Percentiles rank a stretch among this genome's conserved stretches.
Evolutionary conservation across 2,113 vertebrate species (phyloP).

Genomic region (Microtus richardsoni): DNA sequence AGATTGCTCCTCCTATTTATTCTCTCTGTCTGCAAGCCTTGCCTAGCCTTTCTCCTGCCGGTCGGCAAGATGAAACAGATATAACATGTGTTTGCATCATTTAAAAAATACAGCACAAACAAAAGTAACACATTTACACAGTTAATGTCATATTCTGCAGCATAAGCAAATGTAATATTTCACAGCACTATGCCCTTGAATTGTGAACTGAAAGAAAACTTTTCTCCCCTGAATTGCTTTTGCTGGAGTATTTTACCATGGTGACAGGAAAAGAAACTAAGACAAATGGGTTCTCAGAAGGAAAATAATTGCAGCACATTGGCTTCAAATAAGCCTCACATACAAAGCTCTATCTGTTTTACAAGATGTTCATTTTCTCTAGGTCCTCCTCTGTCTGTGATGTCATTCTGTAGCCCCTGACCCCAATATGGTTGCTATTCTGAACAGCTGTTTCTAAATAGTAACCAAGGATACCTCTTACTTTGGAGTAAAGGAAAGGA

Average conservation of each 20-base stretch:
- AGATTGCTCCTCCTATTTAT: neutral
- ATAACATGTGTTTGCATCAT: neutral
- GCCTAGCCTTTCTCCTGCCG: neutral
- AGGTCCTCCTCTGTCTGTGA: neutral
- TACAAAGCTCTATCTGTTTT: slow-evolving; percentile 5
- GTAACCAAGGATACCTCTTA: slow-evolving; percentile 26
- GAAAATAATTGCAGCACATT: neutral
- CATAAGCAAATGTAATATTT: neutral
- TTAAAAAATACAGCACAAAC: neutral
- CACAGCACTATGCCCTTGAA: neutral
- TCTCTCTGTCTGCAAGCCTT: neutral
- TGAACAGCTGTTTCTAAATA: slow-evolving; percentile 8
- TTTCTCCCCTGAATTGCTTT: neutral
- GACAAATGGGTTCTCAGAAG: neutral
- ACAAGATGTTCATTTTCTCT: slow-evolving; percentile 16
- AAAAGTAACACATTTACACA: neutral
- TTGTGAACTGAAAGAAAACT: neutral
- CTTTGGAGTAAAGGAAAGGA: neutral
- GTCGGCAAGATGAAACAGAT: neutral
- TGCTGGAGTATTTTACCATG: neutral
- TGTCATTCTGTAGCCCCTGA: neutral
- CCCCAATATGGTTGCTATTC: neutral
- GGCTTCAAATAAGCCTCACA: neutral
- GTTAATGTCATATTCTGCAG: neutral
- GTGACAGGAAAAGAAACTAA: neutral